These are phyloP conservation scores for Zapornia atra DNA, from an alignment of 2,113 vertebrate genomes.

Conservation along the genomic window DNA sequence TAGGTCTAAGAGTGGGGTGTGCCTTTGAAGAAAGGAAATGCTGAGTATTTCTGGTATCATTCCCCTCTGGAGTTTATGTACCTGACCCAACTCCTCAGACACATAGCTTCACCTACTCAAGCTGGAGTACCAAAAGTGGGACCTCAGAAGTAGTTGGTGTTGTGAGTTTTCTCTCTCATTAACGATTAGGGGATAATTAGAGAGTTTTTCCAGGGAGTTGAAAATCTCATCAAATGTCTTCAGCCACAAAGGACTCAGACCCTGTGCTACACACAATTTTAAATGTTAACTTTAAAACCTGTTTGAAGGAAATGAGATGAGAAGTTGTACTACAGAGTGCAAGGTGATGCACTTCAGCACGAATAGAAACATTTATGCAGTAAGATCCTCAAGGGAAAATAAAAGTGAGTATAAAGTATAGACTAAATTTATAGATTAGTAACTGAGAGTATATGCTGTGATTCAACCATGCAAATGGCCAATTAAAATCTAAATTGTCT, in stretches of 20 bases:
- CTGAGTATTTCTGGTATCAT: neutral
- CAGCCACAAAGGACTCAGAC: neutral
- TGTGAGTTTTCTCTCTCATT: neutral
- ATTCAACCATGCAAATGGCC: neutral
- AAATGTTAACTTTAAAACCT: neutral
- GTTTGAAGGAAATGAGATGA: neutral
- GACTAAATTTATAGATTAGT: neutral
- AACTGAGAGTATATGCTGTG: neutral
- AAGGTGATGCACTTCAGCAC: neutral
- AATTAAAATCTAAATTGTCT: neutral
- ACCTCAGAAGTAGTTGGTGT: neutral
- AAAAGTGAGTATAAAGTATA: neutral
- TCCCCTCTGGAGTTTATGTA: neutral
- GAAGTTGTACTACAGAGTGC: neutral
- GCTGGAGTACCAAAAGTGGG: neutral
- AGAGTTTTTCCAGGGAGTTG: neutral
- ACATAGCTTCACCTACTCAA: neutral
- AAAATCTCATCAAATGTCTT: neutral
- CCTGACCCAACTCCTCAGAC: neutral
- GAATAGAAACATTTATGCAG: neutral
- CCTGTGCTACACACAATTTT: neutral
- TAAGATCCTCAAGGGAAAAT: neutral
- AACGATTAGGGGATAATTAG: neutral
- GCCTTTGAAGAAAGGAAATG: neutral
- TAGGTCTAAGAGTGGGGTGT: neutral